Evolutionary conservation across 2,888 invertebrate genomes (phyloP).

Genomic region (Mesorhabditis spiculigera): DNA sequence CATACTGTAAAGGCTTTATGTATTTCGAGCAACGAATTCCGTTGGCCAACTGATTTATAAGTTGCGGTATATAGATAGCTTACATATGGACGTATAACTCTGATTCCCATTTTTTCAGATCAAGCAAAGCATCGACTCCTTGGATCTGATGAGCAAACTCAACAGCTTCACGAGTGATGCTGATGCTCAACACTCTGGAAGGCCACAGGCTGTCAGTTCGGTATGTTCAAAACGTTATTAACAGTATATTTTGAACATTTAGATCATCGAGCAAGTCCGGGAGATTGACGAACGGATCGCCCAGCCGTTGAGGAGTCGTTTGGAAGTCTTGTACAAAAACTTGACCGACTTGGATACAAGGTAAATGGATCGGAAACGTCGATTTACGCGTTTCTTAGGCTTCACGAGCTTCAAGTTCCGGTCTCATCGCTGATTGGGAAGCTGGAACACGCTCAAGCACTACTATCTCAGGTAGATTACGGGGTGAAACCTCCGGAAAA

Average conservation of each 20-base stretch:
- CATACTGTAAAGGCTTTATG: not conserved
- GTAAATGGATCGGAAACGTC: conserved; percentile 12
- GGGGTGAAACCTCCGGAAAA: conserved; percentile 14
- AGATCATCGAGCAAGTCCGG: conserved; percentile 37
- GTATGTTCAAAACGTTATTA: conserved; percentile 11
- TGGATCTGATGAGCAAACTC: conserved; percentile 31
- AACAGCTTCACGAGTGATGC: conserved; percentile 29
- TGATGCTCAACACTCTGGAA: conserved; percentile 25
- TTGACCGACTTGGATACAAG: conserved; percentile 29
- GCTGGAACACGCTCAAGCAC: conserved; percentile 45
- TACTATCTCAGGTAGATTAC: conserved; percentile 19
- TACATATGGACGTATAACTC: not conserved
- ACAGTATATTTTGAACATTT: conserved; percentile 6
- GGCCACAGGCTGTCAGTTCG: conserved; percentile 32
- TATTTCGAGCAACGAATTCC: not conserved
- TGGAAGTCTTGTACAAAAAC: conserved; percentile 28
- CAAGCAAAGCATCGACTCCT: conserved; percentile 29
- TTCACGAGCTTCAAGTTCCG: conserved; percentile 36
- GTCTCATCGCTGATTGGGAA: conserved; percentile 36
- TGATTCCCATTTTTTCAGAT: conserved; percentile 21
- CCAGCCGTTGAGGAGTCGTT: conserved; percentile 25
- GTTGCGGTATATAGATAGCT: not conserved
- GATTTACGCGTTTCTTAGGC: conserved; percentile 16
- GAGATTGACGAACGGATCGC: conserved; percentile 36
- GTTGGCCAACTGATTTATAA: not conserved